Evolutionary conservation across 2,888 invertebrate genomes (phyloP).

Genomic region (Subacronicta megacephala): DNA sequence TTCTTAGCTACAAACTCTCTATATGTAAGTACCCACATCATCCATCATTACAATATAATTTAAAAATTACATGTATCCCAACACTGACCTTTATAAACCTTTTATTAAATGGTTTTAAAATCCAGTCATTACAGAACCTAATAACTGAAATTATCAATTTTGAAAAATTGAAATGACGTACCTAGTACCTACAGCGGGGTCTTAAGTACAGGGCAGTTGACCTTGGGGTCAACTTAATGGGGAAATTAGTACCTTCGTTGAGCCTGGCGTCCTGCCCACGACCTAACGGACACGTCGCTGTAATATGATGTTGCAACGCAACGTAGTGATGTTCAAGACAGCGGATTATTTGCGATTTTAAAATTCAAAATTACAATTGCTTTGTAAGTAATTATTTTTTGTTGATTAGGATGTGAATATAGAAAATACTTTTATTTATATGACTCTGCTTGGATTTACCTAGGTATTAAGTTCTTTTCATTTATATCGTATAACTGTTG

Average conservation of each 20-base stretch:
- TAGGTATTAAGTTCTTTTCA: too few species aligned
- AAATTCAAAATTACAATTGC: too few species aligned
- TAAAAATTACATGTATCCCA: conserved; percentile 26
- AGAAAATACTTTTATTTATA: too few species aligned
- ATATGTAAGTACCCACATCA: neutral
- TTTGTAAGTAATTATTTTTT: too few species aligned
- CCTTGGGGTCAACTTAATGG: conserved; percentile 46
- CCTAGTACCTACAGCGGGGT: conserved; percentile 24
- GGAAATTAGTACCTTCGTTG: conserved; percentile 49
- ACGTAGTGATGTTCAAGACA: conserved; percentile 3
- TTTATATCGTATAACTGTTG: too few species aligned
- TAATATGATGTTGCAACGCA: conserved; percentile 18
- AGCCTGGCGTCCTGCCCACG: conserved; percentile 32
- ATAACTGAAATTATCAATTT: conserved; percentile 47
- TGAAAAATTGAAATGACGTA: conserved; percentile 35
- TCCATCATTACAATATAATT: conserved; percentile 25
- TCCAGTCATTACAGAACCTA: conserved; percentile 32
- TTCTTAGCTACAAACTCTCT: neutral
- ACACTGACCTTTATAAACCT: conserved; percentile 26
- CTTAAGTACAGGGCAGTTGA: conserved; percentile 53
- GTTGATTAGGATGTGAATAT: too few species aligned
- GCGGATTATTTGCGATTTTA: neutral
- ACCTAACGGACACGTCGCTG: conserved; percentile 29
- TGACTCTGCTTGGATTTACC: too few species aligned
- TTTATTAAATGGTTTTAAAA: conserved; percentile 23